Evolutionary conservation across 2,113 vertebrate genomes (phyloP).

Genomic region (Lampris incognitus): DNA sequence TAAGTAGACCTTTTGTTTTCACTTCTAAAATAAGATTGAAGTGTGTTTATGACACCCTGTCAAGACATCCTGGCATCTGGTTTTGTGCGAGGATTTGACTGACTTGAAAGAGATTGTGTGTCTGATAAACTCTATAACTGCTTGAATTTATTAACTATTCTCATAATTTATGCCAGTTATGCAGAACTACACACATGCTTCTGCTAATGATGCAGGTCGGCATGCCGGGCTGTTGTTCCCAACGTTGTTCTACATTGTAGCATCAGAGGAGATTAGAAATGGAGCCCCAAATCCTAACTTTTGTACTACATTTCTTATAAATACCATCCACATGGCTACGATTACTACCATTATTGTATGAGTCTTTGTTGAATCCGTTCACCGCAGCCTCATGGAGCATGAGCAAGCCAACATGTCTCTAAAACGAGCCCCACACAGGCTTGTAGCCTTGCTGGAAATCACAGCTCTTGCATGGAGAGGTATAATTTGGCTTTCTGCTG

Average conservation of each 20-base stretch:
- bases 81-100: background rate
- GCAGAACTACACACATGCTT: conserved; percentile 16
- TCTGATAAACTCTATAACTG: conserved; percentile 35
- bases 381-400: conserved; percentile 5
- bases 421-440: conserved; percentile 42
- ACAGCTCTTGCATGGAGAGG: background rate
- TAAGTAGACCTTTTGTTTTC: conserved; percentile 37
- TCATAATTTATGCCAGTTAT: conserved; percentile 20
- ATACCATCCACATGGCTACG: conserved; percentile 10
- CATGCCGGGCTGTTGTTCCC: conserved; percentile 1
- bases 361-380: background rate
- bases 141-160: conserved; percentile 9
- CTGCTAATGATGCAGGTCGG: conserved; percentile 60
- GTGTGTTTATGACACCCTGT: conserved; percentile 25
- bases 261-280: conserved; percentile 43
- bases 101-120: background rate
- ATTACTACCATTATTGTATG: background rate
- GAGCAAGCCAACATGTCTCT: conserved; percentile 4
- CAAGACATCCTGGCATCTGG: conserved; percentile 2
- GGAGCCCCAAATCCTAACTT: background rate
- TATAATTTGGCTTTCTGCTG: conserved; percentile 23
- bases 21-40: conserved; percentile 19
- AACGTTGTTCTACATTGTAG: conserved; percentile 1
- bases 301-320: background rate
- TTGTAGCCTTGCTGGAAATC: conserved; percentile 49